phyloP scores from a whole-genome alignment of 1,140 invertebrate genomes.

The Acromyrmex heyeri region DNA sequence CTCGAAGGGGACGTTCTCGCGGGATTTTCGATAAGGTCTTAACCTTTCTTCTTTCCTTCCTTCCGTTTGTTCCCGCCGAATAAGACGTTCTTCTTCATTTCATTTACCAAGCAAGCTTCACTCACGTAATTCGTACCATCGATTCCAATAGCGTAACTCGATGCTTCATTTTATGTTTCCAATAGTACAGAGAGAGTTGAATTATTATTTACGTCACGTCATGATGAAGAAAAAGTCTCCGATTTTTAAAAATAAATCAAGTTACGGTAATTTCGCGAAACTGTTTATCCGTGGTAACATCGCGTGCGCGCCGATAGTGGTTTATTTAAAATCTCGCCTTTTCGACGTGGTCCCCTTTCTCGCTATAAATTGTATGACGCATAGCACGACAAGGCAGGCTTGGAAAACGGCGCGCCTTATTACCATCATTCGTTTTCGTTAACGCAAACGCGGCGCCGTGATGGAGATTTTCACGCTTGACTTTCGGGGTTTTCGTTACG shows the following conservation, averaged over 20 bases:
- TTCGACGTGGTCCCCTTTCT: not conserved
- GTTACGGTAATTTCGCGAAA: slow-evolving; percentile 5
- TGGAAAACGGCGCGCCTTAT: slow-evolving; percentile 57
- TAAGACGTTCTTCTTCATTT: slow-evolving; percentile 58
- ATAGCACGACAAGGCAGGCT: slow-evolving; percentile 38
- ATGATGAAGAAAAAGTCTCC: not conserved
- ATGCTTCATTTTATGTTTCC: not conserved
- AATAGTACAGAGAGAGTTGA: not conserved
- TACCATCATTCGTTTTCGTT: slow-evolving; percentile 64
- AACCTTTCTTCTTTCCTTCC: slow-evolving; percentile 39
- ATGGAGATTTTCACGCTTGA: slow-evolving; percentile 57
- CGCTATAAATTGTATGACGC: slow-evolving; percentile 60
- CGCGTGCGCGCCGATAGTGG: slow-evolving; percentile 9
- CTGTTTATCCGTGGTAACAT: not conserved
- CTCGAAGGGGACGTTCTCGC: slow-evolving; percentile 40
- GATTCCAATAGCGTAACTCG: slow-evolving; percentile 36
- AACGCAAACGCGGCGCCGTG: slow-evolving; percentile 55
- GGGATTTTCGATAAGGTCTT: slow-evolving; percentile 59
- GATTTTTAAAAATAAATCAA: not conserved
- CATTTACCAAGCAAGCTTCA: slow-evolving; percentile 8
- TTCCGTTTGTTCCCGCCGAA: slow-evolving; percentile 14
- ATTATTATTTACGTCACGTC: slow-evolving; percentile 22
- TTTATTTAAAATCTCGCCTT: slow-evolving; percentile 53
- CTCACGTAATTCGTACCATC: slow-evolving; percentile 47
- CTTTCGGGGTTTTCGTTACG: slow-evolving; percentile 52